phyloP scores from a whole-genome alignment of 2,797 vertebrate species.

The Hafferia zeledoni region DNA sequence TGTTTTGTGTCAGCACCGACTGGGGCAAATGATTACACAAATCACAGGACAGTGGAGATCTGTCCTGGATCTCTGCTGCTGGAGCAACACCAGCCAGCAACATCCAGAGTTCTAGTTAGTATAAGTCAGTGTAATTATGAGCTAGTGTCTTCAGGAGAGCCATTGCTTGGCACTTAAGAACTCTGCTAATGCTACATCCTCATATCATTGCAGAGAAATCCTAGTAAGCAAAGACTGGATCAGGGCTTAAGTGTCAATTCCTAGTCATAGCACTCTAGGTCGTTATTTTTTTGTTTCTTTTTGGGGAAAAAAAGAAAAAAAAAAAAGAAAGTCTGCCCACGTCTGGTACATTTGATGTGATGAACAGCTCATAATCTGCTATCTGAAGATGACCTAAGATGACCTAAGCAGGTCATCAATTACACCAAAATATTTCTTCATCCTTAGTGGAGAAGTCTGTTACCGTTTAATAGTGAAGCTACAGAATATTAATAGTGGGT shows the following conservation, averaged over 20 bases:
- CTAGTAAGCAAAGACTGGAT: neutral
- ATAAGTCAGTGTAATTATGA: neutral
- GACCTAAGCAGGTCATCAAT: neutral
- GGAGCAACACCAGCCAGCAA: neutral
- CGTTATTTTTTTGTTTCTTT: neutral
- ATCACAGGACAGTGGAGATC: neutral
- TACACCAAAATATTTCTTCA: neutral
- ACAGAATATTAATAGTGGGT: neutral
- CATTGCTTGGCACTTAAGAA: neutral
- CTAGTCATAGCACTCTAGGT: neutral
- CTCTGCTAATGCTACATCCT: neutral
- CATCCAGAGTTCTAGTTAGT: neutral
- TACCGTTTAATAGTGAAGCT: neutral
- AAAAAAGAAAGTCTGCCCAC: neutral
- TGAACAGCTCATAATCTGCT: neutral
- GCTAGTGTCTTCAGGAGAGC: neutral
- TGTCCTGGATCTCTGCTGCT: neutral
- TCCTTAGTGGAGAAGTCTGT: neutral
- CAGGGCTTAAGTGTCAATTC: neutral
- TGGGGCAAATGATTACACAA: neutral
- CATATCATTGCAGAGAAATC: neutral
- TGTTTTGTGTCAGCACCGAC: neutral
- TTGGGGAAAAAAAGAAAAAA: no score
- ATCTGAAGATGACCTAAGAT: no score
- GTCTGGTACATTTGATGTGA: neutral